phyloP scores from a whole-genome alignment of 2,888 invertebrate species.

The Cosmorhoe ocellata region DNA sequence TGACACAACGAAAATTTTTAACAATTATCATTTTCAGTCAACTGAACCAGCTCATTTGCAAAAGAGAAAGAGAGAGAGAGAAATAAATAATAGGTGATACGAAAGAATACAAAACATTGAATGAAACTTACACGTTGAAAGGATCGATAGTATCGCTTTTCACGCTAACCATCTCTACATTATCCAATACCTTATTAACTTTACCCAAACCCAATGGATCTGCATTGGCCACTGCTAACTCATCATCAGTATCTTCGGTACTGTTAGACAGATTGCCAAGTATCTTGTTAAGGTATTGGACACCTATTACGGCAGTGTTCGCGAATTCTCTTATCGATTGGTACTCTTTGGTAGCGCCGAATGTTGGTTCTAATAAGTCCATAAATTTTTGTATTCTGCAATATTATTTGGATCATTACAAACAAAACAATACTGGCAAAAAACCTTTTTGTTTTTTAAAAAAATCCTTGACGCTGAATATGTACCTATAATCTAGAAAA shows the following conservation, averaged over 20 bases:
- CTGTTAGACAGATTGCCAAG: constrained; percentile 38
- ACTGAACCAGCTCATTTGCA: no score
- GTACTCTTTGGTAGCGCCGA: constrained; percentile 64
- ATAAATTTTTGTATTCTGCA: constrained; percentile 64
- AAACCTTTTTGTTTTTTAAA: no score
- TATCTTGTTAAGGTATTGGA: constrained; percentile 59
- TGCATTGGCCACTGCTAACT: constrained; percentile 12
- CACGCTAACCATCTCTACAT: constrained; percentile 42
- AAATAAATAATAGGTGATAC: not conserved
- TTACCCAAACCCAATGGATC: constrained; percentile 32
- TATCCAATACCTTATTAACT: constrained; percentile 47
- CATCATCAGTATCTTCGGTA: constrained; percentile 23
- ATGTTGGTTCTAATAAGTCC: constrained; percentile 64
- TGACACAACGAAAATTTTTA: no score
- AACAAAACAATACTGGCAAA: no score
- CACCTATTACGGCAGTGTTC: constrained; percentile 48
- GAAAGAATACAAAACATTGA: no score
- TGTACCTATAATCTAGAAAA: no score
- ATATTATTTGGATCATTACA: constrained; percentile 17
- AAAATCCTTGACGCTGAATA: no score
- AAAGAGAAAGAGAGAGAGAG: no score
- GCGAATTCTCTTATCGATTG: constrained; percentile 54
- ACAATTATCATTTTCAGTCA: no score
- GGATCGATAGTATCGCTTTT: constrained; percentile 48
- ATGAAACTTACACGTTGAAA: constrained; percentile 64